Evolutionary conservation across 2,113 vertebrate genomes (phyloP).

Genomic region (Catharus minimus): DNA sequence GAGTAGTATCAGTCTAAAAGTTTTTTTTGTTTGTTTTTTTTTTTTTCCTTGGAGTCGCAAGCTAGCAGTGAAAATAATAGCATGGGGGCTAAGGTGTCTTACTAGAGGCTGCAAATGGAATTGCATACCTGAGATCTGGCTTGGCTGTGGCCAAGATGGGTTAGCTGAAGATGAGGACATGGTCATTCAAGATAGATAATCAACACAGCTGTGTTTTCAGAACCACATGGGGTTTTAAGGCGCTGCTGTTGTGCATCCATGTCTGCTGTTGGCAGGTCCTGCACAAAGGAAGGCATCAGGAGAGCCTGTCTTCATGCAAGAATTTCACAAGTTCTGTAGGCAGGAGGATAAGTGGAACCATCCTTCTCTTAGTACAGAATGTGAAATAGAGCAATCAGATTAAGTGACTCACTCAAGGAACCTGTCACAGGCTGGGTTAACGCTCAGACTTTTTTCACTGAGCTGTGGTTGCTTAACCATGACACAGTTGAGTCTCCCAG

Average conservation of each 20-base stretch:
- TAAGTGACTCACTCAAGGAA: constrained; percentile 1
- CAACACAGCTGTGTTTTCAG: not conserved
- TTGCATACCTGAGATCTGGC: not conserved
- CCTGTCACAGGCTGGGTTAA: not conserved
- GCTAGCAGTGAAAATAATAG: not conserved
- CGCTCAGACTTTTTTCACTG: not conserved
- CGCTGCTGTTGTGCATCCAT: not conserved
- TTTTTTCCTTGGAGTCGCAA: not conserved
- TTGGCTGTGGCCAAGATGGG: not conserved
- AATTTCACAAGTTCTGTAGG: not conserved
- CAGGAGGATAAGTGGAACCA: not conserved
- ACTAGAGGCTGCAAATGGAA: not conserved
- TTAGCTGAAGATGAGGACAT: not conserved
- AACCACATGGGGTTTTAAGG: not conserved
- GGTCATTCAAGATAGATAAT: not conserved
- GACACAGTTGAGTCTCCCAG: not conserved
- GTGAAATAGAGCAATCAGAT: not conserved
- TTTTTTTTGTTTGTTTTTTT: not conserved
- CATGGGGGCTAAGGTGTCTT: not conserved
- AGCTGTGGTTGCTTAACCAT: not conserved
- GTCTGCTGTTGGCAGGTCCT: not conserved
- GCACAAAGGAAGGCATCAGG: not conserved
- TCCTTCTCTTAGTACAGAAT: not conserved
- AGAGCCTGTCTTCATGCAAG: not conserved
- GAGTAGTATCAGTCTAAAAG: not conserved